These are phyloP conservation scores for Ginglymostoma cirratum DNA, from an alignment of 2,113 vertebrate species.

Conservation along the genomic window DNA sequence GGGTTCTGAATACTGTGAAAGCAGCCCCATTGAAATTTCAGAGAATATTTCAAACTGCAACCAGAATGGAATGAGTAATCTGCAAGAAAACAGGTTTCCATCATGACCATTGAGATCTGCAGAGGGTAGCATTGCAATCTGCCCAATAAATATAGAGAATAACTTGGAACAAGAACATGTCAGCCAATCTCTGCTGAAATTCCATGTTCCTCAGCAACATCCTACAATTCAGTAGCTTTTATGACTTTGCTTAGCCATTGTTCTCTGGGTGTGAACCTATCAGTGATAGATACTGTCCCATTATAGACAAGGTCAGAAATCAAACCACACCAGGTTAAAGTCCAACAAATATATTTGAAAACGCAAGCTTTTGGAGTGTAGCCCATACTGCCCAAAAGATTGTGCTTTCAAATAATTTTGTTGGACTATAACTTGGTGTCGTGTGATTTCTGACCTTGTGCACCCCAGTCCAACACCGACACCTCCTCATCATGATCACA, in stretches of 20 bases:
- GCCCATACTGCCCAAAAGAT: too few species aligned
- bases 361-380: too few species aligned
- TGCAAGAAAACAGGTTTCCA: not conserved
- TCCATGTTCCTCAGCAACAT: not conserved
- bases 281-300: not conserved
- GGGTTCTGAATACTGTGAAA: not conserved
- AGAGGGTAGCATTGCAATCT: not conserved
- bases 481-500: too few species aligned
- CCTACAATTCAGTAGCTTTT: not conserved
- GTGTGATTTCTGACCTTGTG: too few species aligned
- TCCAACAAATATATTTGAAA: too few species aligned
- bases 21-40: not conserved
- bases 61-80: not conserved
- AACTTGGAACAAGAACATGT: not conserved
- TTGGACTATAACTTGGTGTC: too few species aligned
- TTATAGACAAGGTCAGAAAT: not conserved
- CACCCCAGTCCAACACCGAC: too few species aligned
- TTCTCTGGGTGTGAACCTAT: not conserved
- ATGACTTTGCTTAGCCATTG: not conserved
- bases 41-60: not conserved
- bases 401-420: too few species aligned
- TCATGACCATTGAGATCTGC: not conserved
- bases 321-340: too few species aligned
- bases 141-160: not conserved
- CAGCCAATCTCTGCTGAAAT: not conserved